Percentiles rank a stretch among this genome's conserved stretches.
These are phyloP conservation scores for Polyodon spathula DNA, from an alignment of 2,113 vertebrate genomes.

Conservation along the genomic window DNA sequence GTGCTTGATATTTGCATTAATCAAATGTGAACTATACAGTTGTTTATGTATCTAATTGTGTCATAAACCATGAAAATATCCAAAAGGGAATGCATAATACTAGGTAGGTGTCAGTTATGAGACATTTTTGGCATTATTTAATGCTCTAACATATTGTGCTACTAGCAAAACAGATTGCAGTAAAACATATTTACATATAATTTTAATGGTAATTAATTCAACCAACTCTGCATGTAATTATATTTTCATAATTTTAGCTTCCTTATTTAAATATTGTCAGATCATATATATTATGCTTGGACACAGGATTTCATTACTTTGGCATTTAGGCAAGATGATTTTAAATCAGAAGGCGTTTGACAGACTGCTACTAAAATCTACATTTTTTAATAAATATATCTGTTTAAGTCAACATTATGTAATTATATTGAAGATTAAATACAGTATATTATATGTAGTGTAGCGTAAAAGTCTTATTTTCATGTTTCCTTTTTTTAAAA, in stretches of 20 bases:
- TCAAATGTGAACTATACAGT: slow-evolving; percentile 31
- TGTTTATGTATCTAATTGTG: slow-evolving; percentile 24
- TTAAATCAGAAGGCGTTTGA: neutral
- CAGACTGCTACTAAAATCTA: neutral
- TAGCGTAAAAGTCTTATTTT: too few relatives aligned
- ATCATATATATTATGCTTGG: slow-evolving; percentile 3
- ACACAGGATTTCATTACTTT: slow-evolving; percentile 7
- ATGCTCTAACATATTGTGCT: slow-evolving; percentile 1
- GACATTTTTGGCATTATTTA: slow-evolving; percentile 15
- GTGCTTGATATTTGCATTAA: slow-evolving; percentile 47
- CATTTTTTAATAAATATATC: neutral
- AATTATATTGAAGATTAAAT: neutral
- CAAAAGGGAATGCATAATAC: slow-evolving; percentile 5
- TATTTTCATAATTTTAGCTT: slow-evolving; percentile 8
- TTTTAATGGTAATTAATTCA: slow-evolving; percentile 14
- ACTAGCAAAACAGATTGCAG: slow-evolving; percentile 12
- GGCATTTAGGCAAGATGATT: neutral
- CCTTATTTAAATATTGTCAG: slow-evolving; percentile 2
- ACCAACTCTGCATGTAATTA: slow-evolving; percentile 1
- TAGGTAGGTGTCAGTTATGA: slow-evolving; percentile 3
- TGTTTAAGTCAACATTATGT: neutral
- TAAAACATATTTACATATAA: slow-evolving; percentile 13
- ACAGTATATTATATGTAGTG: too few relatives aligned
- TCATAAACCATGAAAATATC: slow-evolving; percentile 13
- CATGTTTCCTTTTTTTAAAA: too few relatives aligned